Conservation (phyloP, 1,140 invertebrate genomes). For the Drosophila pruinosa region DNA sequence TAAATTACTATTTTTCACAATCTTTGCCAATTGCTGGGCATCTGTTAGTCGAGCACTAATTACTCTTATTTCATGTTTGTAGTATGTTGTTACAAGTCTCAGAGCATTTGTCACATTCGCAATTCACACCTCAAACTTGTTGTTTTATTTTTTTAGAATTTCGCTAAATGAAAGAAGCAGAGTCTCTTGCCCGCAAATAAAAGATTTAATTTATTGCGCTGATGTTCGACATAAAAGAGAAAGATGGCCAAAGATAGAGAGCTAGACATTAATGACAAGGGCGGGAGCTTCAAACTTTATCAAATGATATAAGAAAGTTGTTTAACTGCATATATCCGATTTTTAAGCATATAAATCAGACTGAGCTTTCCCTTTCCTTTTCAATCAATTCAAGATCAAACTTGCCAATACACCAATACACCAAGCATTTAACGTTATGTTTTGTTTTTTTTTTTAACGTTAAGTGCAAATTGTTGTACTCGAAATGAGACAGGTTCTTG, state of each 20-base stretch:
- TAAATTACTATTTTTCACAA: background rate
- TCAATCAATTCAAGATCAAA: background rate
- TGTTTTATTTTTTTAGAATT: constrained; percentile 12
- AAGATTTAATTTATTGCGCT: constrained; percentile 6
- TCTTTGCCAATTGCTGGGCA: background rate
- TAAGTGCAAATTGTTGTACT: constrained; percentile 28
- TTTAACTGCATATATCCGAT: background rate
- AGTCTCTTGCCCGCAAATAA: constrained; percentile 5
- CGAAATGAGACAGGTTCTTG: constrained; percentile 29
- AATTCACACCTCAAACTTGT: constrained; percentile 41
- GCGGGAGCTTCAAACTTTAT: background rate
- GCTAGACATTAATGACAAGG: background rate
- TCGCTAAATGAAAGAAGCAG: constrained; percentile 2
- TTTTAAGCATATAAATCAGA: background rate
- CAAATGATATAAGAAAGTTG: constrained; percentile 32
- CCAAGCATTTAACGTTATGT: background rate
- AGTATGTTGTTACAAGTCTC: background rate
- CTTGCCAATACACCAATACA: background rate
- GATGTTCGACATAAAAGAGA: background rate
- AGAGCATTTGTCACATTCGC: constrained; percentile 31
- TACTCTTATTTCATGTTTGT: background rate
- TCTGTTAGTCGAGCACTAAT: background rate
- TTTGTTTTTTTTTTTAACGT: background rate
- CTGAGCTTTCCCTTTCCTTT: constrained; percentile 32
- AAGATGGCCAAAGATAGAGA: background rate